A percentile compares a stretch with the other conserved stretches of the same genome.
phyloP scores from a whole-genome alignment of 2,888 invertebrate species.

The Aricia artaxerxes region DNA sequence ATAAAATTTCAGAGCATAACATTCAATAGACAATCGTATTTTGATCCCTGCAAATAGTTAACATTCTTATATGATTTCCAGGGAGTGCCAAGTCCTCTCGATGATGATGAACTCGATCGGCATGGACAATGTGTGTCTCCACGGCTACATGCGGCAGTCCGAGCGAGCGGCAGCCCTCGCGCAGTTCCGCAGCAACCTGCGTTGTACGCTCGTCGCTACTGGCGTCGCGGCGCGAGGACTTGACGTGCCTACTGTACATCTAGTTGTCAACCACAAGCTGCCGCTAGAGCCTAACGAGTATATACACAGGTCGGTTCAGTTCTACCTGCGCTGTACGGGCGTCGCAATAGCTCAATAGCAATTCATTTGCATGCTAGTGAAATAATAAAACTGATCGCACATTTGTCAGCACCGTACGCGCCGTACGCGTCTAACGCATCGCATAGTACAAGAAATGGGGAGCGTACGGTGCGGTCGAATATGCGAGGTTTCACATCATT shows the following conservation, averaged over 20 bases:
- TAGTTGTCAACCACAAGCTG: conserved; percentile 96
- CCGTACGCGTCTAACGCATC: too few species aligned
- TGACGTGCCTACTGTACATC: conserved; percentile 97
- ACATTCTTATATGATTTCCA: conserved; percentile 51
- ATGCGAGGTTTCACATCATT: too few species aligned
- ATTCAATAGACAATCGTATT: too few species aligned
- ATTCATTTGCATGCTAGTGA: too few species aligned
- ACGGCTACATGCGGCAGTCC: conserved; percentile 95
- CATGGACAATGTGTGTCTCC: conserved; percentile 93
- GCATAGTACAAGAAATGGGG: too few species aligned
- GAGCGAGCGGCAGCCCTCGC: conserved; percentile 91
- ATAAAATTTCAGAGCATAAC: too few species aligned
- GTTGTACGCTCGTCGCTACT: conserved; percentile 95
- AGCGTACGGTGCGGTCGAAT: too few species aligned
- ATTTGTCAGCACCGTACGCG: too few species aligned
- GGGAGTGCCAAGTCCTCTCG: conserved; percentile 93
- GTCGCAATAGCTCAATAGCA: not conserved
- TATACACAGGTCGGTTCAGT: conserved; percentile 84
- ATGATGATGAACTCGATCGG: conserved; percentile 94
- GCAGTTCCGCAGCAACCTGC: conserved; percentile 93
- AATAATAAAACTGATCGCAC: too few species aligned
- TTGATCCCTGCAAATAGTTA: too few species aligned
- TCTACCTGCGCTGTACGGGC: not conserved
- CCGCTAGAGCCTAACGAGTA: conserved; percentile 96
- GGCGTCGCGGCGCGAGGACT: conserved; percentile 98